Base-by-base conservation (phyloP, 2,888 invertebrate genomes). In the Melanostoma scalare region DNA sequence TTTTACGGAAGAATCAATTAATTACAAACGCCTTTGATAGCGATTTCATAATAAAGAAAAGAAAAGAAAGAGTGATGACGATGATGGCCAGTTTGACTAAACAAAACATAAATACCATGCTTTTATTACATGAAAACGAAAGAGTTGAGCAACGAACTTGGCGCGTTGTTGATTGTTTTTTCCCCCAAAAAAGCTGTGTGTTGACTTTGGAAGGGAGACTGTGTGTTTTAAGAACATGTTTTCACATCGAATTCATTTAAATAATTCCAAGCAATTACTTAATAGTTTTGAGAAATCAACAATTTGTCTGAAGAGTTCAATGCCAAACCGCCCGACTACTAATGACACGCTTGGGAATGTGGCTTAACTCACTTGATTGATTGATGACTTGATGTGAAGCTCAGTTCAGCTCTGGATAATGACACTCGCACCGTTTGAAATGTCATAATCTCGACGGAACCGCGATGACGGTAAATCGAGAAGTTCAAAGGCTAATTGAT, bases 141-240 rank as follows among this genome's bases (percentile, higher is more conserved):
- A 63, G 48, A 63, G 48, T 50, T 63, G 63, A 63, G 48, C 4
- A 38, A 63, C 63, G 31, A 63, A 63, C 38, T 56, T 55, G 8
- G 30, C 20, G 20, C 20, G 20, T 1, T 20, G 20, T 20, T 20
- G 20, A 9, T 35, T 38, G 55, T 38, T 36, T 53, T 20, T 38
- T 52, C 33, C n/a, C 9, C n/a, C 6, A 4, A 8, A 42, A 42
- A 42, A 42, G 42, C 42, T 42, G 3, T 5, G 6, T 42, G 5
- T 8, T 42, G 9, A 3, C 6, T 8, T 8, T 42, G 9, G 42
- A 9, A n/a, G 42, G 42, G 9, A 9, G 42, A 6, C 9, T 5
- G 6, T 42, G 5, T 10, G 20, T 20, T 20, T 46, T 46, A 3
- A 10, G 10, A 46, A 46, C 44, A 10, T 10, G 44, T 10, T 46